phyloP scores from a whole-genome alignment of 1,140 invertebrate species.

The Battus philenor region DNA sequence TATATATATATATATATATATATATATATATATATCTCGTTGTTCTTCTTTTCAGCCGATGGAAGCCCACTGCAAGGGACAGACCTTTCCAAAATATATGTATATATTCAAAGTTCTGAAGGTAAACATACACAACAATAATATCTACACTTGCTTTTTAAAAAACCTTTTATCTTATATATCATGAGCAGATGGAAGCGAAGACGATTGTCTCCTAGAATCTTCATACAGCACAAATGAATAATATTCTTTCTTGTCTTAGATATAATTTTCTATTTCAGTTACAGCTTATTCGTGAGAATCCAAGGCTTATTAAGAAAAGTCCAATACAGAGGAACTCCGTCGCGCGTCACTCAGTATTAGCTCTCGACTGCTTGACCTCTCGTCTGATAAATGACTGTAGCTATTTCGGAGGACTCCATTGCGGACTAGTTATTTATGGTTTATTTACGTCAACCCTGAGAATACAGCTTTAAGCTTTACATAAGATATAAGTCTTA shows the following conservation, averaged over 20 bases:
- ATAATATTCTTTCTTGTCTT: not conserved
- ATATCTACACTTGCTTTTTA: no score
- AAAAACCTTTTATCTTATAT: no score
- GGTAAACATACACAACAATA: no score
- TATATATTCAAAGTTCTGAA: no score
- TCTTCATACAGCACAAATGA: not conserved
- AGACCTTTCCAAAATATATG: no score
- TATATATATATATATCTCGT: not conserved
- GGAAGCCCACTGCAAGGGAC: not conserved
- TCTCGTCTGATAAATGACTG: constrained; percentile 19
- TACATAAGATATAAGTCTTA: no score
- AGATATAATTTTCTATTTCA: not conserved
- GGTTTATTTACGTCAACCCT: no score
- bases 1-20: not conserved
- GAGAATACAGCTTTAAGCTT: no score
- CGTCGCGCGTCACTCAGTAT: constrained; percentile 17
- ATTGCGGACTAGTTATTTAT: no score
- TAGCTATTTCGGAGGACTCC: constrained; percentile 10
- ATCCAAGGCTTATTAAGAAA: constrained; percentile 3
- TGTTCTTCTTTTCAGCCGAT: not conserved
- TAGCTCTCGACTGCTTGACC: constrained; percentile 14
- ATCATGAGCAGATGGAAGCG: not conserved
- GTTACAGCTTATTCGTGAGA: not conserved
- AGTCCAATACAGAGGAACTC: not conserved
- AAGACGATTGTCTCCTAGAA: not conserved